Evolutionary conservation across 2,113 vertebrate genomes (phyloP).

Genomic region (Etheostoma spectabile): DNA sequence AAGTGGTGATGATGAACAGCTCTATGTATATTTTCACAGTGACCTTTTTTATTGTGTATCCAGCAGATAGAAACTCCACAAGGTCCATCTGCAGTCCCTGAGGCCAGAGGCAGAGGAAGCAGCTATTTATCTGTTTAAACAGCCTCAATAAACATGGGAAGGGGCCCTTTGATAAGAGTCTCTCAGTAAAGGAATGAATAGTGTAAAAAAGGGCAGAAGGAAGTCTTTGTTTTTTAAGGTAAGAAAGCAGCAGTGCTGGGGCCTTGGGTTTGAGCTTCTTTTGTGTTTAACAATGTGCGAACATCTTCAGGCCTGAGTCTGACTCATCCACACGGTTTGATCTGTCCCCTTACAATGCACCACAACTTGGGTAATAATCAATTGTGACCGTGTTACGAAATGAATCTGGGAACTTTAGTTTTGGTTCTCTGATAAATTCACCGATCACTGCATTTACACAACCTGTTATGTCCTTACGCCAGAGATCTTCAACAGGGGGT

Average conservation of each 20-base stretch:
- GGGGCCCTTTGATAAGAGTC: constrained; percentile 36
- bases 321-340: constrained; percentile 25
- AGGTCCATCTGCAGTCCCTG: constrained; percentile 33
- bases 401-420: not conserved
- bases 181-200: constrained; percentile 28
- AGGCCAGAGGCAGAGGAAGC: constrained; percentile 26
- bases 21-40: constrained; percentile 1
- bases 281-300: constrained; percentile 45
- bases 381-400: not conserved
- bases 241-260: constrained; percentile 27
- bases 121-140: constrained; percentile 53
- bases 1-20: constrained; percentile 5
- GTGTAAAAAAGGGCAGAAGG: constrained; percentile 34
- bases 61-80: constrained; percentile 11
- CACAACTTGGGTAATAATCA: constrained; percentile 34
- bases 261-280: constrained; percentile 44
- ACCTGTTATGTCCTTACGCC: constrained; percentile 6
- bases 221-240: constrained; percentile 29
- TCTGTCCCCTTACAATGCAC: constrained; percentile 15
- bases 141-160: constrained; percentile 28
- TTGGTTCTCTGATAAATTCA: not conserved
- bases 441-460: not conserved
- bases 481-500: no score
- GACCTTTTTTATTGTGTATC: constrained; percentile 53
- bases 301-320: constrained; percentile 28